A percentile compares a stretch with the other conserved stretches of the same genome.
Evolutionary conservation across 2,113 vertebrate genomes (phyloP).

Genomic region (Psophia crepitans): DNA sequence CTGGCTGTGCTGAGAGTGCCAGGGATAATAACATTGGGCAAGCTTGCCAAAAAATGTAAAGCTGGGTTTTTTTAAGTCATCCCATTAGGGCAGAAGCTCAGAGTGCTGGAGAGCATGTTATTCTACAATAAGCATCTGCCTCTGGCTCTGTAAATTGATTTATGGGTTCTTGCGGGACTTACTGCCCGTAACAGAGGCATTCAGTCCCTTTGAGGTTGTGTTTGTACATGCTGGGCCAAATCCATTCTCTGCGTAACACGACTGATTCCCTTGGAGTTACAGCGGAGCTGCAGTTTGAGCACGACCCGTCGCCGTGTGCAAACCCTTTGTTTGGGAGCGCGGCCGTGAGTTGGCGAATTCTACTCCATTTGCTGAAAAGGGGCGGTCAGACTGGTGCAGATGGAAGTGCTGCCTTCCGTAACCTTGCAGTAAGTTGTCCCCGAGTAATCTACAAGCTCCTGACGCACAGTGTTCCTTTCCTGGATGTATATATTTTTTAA

Average conservation of each 20-base stretch:
- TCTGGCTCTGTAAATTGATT: not conserved
- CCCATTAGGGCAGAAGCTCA: not conserved
- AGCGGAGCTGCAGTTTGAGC: not conserved
- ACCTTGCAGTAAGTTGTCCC: not conserved
- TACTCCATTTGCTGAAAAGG: not conserved
- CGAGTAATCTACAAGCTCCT: not conserved
- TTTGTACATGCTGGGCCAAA: not conserved
- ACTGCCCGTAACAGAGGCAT: not conserved
- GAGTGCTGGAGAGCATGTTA: not conserved
- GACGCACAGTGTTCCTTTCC: not conserved
- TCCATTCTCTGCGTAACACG: not conserved
- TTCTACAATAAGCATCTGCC: not conserved
- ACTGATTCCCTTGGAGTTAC: not conserved
- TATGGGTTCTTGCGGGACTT: not conserved
- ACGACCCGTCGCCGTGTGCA: fast-evolving
- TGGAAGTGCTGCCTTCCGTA: not conserved
- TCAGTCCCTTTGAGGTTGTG: not conserved
- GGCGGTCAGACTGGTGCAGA: not conserved
- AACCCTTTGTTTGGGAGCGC: not conserved
- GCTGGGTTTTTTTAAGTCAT: not conserved
- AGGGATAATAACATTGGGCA: not conserved
- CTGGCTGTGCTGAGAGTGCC: not conserved
- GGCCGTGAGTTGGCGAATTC: not conserved
- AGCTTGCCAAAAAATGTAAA: not conserved
- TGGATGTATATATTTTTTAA: not conserved